Evolutionary conservation across 1,140 invertebrate species (phyloP).

Genomic region (Eupristina koningsbergeri): DNA sequence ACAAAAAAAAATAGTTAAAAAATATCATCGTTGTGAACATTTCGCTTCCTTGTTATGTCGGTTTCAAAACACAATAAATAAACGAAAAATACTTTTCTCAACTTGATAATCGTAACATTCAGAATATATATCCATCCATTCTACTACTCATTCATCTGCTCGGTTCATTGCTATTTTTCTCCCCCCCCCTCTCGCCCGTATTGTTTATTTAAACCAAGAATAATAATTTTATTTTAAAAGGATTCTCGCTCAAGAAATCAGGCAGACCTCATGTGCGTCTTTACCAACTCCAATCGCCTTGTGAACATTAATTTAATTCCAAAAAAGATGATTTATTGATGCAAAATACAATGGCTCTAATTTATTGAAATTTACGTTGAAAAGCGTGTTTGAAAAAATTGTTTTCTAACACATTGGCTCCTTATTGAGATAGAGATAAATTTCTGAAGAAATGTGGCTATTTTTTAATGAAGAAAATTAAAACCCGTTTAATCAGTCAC

Average conservation of each 20-base stretch:
- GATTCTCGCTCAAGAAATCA: conserved; percentile 7
- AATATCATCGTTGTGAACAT: neutral
- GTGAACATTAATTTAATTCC: too few species aligned
- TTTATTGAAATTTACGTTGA: too few species aligned
- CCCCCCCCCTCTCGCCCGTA: neutral
- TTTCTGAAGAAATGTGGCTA: too few species aligned
- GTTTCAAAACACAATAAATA: neutral
- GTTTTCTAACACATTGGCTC: too few species aligned
- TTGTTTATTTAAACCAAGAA: neutral
- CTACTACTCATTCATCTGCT: too few species aligned
- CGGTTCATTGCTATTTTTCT: neutral
- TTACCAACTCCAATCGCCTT: neutral
- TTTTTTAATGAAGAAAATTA: too few species aligned
- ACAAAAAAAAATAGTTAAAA: conserved; percentile 20
- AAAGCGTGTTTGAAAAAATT: too few species aligned
- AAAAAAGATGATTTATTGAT: too few species aligned
- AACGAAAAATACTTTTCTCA: neutral
- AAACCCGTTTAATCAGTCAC: too few species aligned
- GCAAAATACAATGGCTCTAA: too few species aligned
- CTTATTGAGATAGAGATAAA: too few species aligned
- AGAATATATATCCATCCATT: too few species aligned
- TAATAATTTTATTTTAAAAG: conserved; percentile 11
- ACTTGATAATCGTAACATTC: neutral
- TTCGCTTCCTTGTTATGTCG: neutral
- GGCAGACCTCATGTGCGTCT: neutral